phyloP scores from a whole-genome alignment of 2,888 invertebrate species.

The Aspidapion aeneum region DNA sequence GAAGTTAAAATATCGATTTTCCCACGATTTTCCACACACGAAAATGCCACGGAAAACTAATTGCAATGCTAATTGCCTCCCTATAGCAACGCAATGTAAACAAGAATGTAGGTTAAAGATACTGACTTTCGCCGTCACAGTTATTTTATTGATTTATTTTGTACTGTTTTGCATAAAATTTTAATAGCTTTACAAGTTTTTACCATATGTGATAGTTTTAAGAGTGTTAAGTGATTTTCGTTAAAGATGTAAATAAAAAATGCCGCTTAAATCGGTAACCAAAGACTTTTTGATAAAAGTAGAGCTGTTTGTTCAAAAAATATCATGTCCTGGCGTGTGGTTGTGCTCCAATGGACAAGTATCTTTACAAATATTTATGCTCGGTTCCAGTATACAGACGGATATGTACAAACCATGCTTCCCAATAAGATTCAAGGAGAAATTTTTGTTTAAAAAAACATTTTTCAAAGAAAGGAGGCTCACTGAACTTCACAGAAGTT shows the following conservation, averaged over 20 bases:
- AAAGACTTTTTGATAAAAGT: constrained; percentile 58
- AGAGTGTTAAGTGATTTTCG: neutral
- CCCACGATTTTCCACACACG: too few species aligned
- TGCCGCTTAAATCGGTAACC: constrained; percentile 30
- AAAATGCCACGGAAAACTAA: too few species aligned
- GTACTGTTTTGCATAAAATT: neutral
- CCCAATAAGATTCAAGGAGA: constrained; percentile 67
- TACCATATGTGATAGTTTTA: neutral
- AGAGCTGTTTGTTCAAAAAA: constrained; percentile 60
- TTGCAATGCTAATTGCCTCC: too few species aligned
- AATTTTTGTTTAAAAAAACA: constrained; percentile 66
- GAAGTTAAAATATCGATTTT: too few species aligned
- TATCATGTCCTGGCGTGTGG: constrained; percentile 86
- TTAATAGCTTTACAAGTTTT: neutral
- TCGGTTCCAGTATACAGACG: constrained; percentile 69
- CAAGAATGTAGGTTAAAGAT: neutral
- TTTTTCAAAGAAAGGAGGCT: constrained; percentile 47
- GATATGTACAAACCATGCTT: constrained; percentile 63
- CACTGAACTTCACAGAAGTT: constrained; percentile 47
- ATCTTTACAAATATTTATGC: constrained; percentile 63
- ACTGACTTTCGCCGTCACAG: neutral
- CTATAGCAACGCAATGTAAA: neutral
- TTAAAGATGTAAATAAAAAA: constrained; percentile 16
- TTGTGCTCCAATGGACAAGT: constrained; percentile 75
- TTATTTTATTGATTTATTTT: neutral